A percentile compares a stretch with the other conserved stretches of the same genome.
Evolutionary conservation across 2,113 vertebrate genomes (phyloP).

Genomic region (Aegithalos caudatus): DNA sequence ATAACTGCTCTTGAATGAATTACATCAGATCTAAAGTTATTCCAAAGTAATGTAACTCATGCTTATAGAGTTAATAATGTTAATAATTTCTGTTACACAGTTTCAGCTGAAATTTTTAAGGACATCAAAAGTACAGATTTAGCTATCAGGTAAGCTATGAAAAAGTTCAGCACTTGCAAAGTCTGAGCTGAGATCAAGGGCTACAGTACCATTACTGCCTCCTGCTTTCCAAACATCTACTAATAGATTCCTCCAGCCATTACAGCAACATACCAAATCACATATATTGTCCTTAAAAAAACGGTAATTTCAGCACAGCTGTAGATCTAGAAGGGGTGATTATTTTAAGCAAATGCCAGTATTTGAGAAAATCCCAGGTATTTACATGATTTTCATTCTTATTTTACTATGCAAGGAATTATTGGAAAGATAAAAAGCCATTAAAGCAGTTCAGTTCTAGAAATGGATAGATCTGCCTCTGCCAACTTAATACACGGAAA

Average conservation of each 20-base stretch:
- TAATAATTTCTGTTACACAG: background rate
- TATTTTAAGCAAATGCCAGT: background rate
- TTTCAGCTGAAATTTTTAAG: background rate
- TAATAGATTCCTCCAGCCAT: background rate
- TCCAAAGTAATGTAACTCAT: background rate
- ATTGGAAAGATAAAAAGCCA: background rate
- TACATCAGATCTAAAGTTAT: background rate
- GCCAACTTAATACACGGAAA: background rate
- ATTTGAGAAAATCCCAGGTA: background rate
- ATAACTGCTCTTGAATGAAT: background rate
- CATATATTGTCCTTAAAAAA: background rate
- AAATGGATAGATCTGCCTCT: background rate
- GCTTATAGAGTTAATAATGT: background rate
- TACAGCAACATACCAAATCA: background rate
- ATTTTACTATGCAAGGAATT: background rate
- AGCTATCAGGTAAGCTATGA: background rate
- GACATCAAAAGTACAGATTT: background rate
- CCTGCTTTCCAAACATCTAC: background rate
- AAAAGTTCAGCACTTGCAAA: background rate
- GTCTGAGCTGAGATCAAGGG: background rate
- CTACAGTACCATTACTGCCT: background rate
- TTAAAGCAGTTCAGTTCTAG: background rate
- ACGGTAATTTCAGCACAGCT: background rate
- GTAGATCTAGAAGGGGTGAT: background rate
- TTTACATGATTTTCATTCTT: background rate